Evolutionary conservation across 92 coral and sea anemone genomes (phyloP), one percentile per base, ranked within the genome.

Genomic region (Plumapathes pennacea): DNA sequence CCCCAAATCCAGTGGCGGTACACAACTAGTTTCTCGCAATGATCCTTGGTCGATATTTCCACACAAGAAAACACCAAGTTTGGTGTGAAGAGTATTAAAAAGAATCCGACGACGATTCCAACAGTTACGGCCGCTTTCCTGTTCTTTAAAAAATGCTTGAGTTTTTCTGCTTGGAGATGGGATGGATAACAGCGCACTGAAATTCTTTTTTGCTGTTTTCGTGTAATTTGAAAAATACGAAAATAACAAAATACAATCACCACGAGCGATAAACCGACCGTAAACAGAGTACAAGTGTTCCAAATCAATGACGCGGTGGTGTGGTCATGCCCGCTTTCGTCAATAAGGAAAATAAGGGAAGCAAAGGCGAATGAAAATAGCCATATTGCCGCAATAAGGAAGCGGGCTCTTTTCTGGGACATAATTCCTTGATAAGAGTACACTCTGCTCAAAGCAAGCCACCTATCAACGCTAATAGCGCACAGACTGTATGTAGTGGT

Each of bases 401-500:
- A 11, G 11, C 12, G 13, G 40, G 76, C 66, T 12, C 83, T 52
- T 3, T 34, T 25, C 51, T 32, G 15, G 10, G 83, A 57, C 46
- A 49, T 11, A 13, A 76, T 66, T 26, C 12, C 32, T 11, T 38
- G 54, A 39, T 67, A 76, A 24, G 18, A 55, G 11, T 66, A 67
- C 18, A 76, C 83, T 28, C 51, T 50, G 20, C 76, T 76, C 21
- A 76, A 20, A 0, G 83, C 83, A 18, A 76, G 23, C 21, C 59
- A 76, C 10, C 83, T 59, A 32, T 76, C 83, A 2, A 67, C 52
- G 12, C 69, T 76, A n/a, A 76, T 54, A 1, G 83, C 83, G 9
- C 76, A 69, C 19, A 76, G 53, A 29, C 76, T 76, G 62, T 66
- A 76, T 11, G 76, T 50, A 2, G 83, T 76, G 13, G 60, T 62